Base-by-base conservation (phyloP, 2,113 vertebrate species). In the Leucoraja erinaceus region DNA sequence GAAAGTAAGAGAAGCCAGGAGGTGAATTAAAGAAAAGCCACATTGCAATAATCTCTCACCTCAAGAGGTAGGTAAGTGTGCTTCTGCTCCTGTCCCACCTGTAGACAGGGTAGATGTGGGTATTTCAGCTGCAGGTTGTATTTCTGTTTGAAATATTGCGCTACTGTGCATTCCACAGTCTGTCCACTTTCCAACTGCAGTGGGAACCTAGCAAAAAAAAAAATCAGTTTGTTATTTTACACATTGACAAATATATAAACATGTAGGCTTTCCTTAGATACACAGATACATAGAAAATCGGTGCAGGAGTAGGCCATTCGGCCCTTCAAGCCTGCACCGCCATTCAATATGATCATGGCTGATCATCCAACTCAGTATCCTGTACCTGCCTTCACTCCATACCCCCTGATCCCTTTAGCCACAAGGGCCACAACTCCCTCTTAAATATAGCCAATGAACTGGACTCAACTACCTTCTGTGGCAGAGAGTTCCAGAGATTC, bases 81-180 rank as follows among this genome's bases (percentile, higher is more conserved):
- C 94, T 99, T 99, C 95, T 99, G 99, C 94, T 99, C 99, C 95
- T 99, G 99, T 91, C 99, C 99, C 94, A 99, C 99, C 95, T 99
- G 99, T 28, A 99, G 97, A 94, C 99, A 99, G 86, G 99, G 99
- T 38, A 99, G 96, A 96, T 99, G 99, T 70, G 97, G 97, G 93
- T 97, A 97, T 74, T 97, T 97, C 94, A 97, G 95, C 94, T 97
- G 97, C 94, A 97, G 95, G 95, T 97, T 97, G 90, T 97, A 97
- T 94, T 97, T 97, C 94, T 97, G 96, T 94, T 97, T 97, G 93
- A 97, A 97, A 94, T 97, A 97, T 92, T 97, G 97, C 79, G 97
- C 97, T 94, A 97, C 97, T 0, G 97, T 97, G 94, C 97, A 97
- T 91, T 97, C 97, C 94, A 97, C 97, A 6, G 97, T 97, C 93